phyloP scores from a whole-genome alignment of 2,888 invertebrate genomes.

The Drosophila longiperda region DNA sequence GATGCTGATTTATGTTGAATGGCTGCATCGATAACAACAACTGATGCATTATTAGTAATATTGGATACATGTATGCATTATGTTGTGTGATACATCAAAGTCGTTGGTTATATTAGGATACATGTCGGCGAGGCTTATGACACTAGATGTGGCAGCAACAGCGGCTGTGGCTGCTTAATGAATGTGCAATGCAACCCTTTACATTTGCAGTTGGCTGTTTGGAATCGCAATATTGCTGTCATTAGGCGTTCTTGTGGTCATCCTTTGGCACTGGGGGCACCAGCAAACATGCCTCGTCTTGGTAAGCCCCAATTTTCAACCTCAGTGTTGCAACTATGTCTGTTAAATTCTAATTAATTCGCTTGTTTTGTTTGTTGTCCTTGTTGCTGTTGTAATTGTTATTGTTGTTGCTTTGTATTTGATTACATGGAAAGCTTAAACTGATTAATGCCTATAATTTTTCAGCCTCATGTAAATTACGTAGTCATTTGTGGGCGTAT shows the following conservation, averaged over 20 bases:
- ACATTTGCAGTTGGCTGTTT: constrained; percentile 36
- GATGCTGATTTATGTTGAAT: neutral
- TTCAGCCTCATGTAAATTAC: constrained; percentile 41
- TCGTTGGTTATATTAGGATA: constrained; percentile 12
- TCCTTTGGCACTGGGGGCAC: constrained; percentile 1
- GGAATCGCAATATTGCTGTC: constrained; percentile 45
- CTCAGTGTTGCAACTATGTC: constrained; percentile 24
- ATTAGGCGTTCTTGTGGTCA: constrained; percentile 55
- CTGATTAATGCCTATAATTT: constrained; percentile 65
- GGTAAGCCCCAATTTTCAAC: neutral
- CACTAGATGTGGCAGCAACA: constrained; percentile 26
- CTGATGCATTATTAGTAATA: constrained; percentile 1
- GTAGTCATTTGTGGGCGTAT: constrained; percentile 33
- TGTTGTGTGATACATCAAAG: constrained; percentile 39
- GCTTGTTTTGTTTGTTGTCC: constrained; percentile 4
- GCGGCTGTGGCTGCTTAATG: constrained; percentile 66
- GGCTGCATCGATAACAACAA: neutral
- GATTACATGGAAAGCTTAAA: constrained; percentile 57
- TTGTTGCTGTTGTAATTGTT: constrained; percentile 21
- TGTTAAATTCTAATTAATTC: constrained; percentile 70
- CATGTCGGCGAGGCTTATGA: constrained; percentile 30
- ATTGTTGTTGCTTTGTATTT: constrained; percentile 38
- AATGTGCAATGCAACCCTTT: constrained; percentile 50
- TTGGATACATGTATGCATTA: constrained; percentile 27
- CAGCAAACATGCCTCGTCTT: neutral